Evolutionary conservation across 2,113 vertebrate genomes (phyloP), one percentile per base, ranked within the genome.

Genomic region (Ancistrus triradiatus): DNA sequence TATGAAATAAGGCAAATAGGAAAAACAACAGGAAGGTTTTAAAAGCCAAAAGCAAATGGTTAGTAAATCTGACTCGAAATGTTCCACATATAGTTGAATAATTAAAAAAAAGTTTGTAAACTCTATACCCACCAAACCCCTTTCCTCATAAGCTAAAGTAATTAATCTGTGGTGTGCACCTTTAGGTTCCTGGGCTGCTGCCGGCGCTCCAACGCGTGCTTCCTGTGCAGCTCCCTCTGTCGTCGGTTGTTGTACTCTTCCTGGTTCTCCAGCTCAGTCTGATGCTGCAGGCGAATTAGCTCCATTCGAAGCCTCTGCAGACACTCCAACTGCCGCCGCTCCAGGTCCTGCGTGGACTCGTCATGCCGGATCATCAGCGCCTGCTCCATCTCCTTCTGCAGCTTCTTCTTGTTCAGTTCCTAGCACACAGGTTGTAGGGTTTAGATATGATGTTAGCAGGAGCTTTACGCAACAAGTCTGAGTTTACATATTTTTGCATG

Each of bases 131-230:
- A n/a, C n/a, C n/a, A n/a, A n/a, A n/a, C 14, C 2, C 2, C 35
- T 6, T 37, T 37, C 8, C 2, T 37, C 14, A 42, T 42, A 15
- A 42, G 2, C 11, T 42, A n/a, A n/a, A n/a, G 2, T 42, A n/a
- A n/a, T n/a, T 42, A 2, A 15, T 42, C 14, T 42, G 7, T 40
- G 9, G 13, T 1, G 1, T 46, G 38, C 28, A 98, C 96, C 89
- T 98, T 98, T 76, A 98, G 87, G 79, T 95, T 97, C 79, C 97
- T 97, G 80, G 96, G 96, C 88, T 98, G 96, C 88, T 98, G 95
- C 85, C 96, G 90, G 70, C 97, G 93, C 87, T 98, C 95, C 88
- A 98, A 90, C 80, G 98, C 94, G 28, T 98, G 96, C 80, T 98
- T 98, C 78, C 96, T 91, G 84, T 96, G 95, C 74, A 98, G 91